phyloP scores from a whole-genome alignment of 2,797 vertebrate species.

The Potorous gilbertii region DNA sequence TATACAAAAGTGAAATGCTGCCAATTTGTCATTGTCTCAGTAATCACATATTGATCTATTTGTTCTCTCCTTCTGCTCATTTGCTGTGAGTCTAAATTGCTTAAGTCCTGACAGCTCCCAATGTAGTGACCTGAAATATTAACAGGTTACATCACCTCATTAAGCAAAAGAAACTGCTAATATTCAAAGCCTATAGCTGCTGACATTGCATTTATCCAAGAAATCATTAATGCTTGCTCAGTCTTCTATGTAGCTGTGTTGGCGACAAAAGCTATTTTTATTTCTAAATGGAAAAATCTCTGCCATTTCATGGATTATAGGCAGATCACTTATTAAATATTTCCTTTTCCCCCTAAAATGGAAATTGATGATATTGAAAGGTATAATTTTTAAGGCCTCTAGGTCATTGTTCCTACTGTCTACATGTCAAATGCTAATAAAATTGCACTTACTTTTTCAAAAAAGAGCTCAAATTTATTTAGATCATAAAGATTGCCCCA shows the following conservation, averaged over 20 bases:
- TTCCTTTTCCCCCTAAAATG: slow-evolving; percentile 59
- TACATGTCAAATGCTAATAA: slow-evolving; percentile 63
- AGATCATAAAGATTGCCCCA: slow-evolving; percentile 70
- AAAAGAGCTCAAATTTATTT: slow-evolving; percentile 70
- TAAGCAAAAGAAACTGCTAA: slow-evolving; percentile 73
- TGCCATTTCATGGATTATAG: slow-evolving; percentile 51
- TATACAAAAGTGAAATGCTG: slow-evolving; percentile 54
- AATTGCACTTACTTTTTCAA: slow-evolving; percentile 7
- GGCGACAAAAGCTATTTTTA: slow-evolving; percentile 6
- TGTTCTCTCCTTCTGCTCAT: slow-evolving; percentile 66
- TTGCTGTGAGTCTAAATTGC: slow-evolving; percentile 67
- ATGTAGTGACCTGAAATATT: slow-evolving; percentile 75
- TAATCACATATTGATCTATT: slow-evolving; percentile 74
- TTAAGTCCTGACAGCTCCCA: slow-evolving; percentile 67
- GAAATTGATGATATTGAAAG: slow-evolving; percentile 69
- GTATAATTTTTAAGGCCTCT: slow-evolving; percentile 57
- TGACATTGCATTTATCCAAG: slow-evolving; percentile 67
- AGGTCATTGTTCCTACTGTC: slow-evolving; percentile 51
- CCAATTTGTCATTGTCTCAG: slow-evolving; percentile 49
- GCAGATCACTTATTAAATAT: slow-evolving; percentile 45
- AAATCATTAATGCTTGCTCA: slow-evolving; percentile 58
- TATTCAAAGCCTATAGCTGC: slow-evolving; percentile 62
- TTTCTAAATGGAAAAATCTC: not conserved
- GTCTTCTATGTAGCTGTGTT: slow-evolving; percentile 4
- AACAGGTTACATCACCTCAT: slow-evolving; percentile 77